phyloP scores from a whole-genome alignment of 2,113 vertebrate genomes.

The Strigops habroptila region DNA sequence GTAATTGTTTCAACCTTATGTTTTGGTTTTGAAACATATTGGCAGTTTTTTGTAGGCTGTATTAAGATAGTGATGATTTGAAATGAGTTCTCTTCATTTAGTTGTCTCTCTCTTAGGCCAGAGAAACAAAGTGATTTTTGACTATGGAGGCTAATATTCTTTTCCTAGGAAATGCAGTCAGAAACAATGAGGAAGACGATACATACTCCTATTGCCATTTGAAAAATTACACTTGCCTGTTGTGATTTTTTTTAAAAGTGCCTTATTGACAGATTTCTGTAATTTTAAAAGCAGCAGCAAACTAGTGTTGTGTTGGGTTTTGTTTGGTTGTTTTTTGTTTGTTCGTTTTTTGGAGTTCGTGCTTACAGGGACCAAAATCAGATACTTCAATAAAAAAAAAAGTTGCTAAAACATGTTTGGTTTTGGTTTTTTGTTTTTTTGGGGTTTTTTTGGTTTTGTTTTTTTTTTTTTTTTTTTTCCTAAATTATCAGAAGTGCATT shows the following conservation, averaged over 20 bases:
- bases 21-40: background rate
- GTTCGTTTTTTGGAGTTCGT: background rate
- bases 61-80: background rate
- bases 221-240: background rate
- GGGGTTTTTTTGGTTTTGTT: background rate
- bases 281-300: background rate
- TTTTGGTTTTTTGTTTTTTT: too few relatives aligned
- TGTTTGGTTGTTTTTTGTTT: background rate
- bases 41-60: background rate
- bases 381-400: background rate
- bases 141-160: background rate
- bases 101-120: background rate
- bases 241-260: background rate
- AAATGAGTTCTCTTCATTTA: background rate
- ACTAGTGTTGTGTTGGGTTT: background rate
- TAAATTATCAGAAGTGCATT: background rate
- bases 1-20: background rate
- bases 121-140: background rate
- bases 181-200: background rate
- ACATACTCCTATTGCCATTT: background rate
- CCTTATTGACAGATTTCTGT: background rate
- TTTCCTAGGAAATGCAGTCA: background rate
- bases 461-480: background rate
- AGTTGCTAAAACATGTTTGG: background rate
- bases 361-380: background rate